Evolutionary conservation across 2,888 invertebrate species (phyloP), one percentile per base, ranked within the genome.

Genomic region (Limnephilus marmoratus): DNA sequence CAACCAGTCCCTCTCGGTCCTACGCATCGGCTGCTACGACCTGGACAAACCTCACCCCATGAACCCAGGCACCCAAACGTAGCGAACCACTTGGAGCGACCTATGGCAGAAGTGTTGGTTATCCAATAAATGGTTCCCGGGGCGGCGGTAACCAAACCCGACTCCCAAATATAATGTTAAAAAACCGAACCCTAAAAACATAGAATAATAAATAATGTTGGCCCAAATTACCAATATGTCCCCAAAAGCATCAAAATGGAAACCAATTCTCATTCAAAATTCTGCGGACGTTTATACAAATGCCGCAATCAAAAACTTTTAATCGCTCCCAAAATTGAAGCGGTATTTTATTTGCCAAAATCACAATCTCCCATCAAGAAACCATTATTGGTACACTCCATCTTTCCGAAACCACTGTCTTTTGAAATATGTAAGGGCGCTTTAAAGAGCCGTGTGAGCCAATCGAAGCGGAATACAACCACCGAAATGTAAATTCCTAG

Each of bases 401-500:
- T 68, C 68, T 68, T 68, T 7, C 68, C 68, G n/a, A 68, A 68
- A 68, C 68, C 68, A 83, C 34, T 37, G 83, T 83, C 83, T 83
- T 83, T 83, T 83, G 24, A 83, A 83, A 83, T 37, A 24, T 34
- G n/a, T 68, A 68, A 4, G 37, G 37, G 83, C 37, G 37, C 83
- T 15, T 83, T 83, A 83, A 37, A 83, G 83, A 83, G 18, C 83
- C 24, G 37, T 37, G 37, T 49, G 88, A 45, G 68, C 90, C 90
- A 90, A 90, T 90, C 90, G 81, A 80, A 90, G 90, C 85, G 29
- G n/a, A 29, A 41, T 80, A 24, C n/a, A 68, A n/a, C 24, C 68
- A 68, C 24, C 24, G 68, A 68, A 68, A 24, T 24, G 7, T 9
- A n/a, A 68, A 68, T n/a, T 7, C n/a, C 24, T n/a, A n/a, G 68